A percentile compares a stretch with the other conserved stretches of the same genome.
Evolutionary conservation across 2,888 invertebrate species (phyloP).

Genomic region (Caenorhabditis uteleia): DNA sequence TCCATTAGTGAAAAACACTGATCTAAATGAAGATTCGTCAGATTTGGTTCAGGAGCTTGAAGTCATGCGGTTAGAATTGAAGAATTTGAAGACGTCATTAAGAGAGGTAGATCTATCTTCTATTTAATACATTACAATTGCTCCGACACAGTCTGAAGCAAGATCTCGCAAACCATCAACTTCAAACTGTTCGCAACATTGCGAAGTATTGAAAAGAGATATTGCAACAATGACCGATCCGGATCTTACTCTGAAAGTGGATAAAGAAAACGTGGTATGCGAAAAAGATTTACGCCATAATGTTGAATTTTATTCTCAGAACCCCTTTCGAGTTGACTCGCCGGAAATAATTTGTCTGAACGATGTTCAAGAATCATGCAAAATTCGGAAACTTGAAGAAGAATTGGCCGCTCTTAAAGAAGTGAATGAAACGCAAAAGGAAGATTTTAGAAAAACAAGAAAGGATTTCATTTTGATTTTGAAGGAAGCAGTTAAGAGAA

Average conservation of each 20-base stretch:
- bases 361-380: not conserved
- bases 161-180: not conserved
- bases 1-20: not conserved
- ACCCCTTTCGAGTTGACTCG: too few species aligned
- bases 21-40: slow-evolving; percentile 1
- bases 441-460: slow-evolving; percentile 26
- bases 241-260: not conserved
- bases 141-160: not conserved
- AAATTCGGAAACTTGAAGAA: slow-evolving; percentile 5
- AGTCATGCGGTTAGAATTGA: not conserved
- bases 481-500: slow-evolving; percentile 17
- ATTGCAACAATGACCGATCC: slow-evolving; percentile 9
- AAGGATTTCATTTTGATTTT: slow-evolving; percentile 29
- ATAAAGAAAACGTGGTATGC: slow-evolving; percentile 17
- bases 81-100: too few species aligned
- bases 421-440: slow-evolving; percentile 11
- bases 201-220: too few species aligned
- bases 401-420: slow-evolving; percentile 4
- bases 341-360: slow-evolving; percentile 27
- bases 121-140: too few species aligned
- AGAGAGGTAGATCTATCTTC: too few species aligned
- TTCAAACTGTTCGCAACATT: too few species aligned
- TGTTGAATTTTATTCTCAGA: too few species aligned
- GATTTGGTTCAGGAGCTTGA: slow-evolving; percentile 1
- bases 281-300: not conserved